These are phyloP conservation scores for Catalaphyllia jardinei DNA, from an alignment of 64 coral and sea anemone genomes.

Conservation along the genomic window DNA sequence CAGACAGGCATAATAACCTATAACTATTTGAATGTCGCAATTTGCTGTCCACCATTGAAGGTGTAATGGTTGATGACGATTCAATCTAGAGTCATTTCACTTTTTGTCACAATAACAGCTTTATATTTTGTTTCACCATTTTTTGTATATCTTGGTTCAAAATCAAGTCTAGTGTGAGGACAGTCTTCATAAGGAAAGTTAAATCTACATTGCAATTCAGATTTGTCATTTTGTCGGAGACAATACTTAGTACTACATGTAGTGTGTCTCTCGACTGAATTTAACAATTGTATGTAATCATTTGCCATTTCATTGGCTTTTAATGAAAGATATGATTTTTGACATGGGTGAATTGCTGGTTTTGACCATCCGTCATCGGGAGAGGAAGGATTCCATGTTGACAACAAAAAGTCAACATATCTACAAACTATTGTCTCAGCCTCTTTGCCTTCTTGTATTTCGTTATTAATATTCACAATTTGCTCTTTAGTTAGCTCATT, in stretches of 20 bases:
- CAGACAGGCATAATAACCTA: no score
- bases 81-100: constrained; percentile 40
- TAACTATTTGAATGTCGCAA: no score
- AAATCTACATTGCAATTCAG: constrained; percentile 34
- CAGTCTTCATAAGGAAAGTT: constrained; percentile 40
- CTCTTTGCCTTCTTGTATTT: no score
- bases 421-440: no score
- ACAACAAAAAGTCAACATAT: no score
- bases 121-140: neutral
- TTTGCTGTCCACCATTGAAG: neutral
- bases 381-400: no score
- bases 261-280: no score
- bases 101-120: constrained; percentile 29
- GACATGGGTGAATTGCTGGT: no score
- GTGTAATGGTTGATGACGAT: constrained; percentile 29
- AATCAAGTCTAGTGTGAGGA: constrained; percentile 15
- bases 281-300: neutral
- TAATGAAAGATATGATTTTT: neutral
- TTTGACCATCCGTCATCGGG: no score
- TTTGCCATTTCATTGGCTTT: neutral
- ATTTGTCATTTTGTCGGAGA: constrained; percentile 19
- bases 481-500: no score
- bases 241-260: constrained; percentile 11
- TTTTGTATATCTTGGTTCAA: constrained; percentile 18
- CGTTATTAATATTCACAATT: no score